These are phyloP conservation scores for Porites lobata DNA, from an alignment of 92 coral and sea anemone genomes.

Conservation along the genomic window DNA sequence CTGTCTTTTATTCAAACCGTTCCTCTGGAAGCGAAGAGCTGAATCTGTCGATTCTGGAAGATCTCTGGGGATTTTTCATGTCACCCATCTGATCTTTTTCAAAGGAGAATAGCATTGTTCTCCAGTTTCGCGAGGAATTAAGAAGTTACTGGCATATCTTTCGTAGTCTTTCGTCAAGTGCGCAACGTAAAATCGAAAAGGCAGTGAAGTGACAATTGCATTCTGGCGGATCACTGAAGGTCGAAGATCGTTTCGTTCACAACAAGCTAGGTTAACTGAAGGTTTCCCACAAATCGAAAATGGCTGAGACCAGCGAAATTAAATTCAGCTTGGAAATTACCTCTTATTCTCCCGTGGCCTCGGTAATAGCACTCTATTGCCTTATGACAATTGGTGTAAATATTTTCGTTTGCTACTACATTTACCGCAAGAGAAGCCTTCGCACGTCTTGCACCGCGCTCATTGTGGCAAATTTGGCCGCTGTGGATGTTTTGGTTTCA, in stretches of 20 bases:
- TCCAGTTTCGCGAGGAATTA: not conserved
- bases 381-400: constrained; percentile 88
- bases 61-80: not conserved
- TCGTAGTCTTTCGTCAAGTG: constrained; percentile 5
- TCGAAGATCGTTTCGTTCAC: not conserved
- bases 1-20: constrained; percentile 3
- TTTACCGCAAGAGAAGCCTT: constrained; percentile 92
- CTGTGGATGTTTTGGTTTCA: constrained; percentile 94
- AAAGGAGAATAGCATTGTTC: not conserved
- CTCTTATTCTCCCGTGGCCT: constrained; percentile 85
- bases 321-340: constrained; percentile 81
- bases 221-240: not conserved
- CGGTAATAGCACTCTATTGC: constrained; percentile 85
- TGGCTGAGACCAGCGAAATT: constrained; percentile 26
- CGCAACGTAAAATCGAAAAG: constrained; percentile 16
- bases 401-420: constrained; percentile 85
- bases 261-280: not conserved
- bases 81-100: not conserved
- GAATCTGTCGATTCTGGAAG: not conserved
- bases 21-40: not conserved
- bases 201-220: not conserved
- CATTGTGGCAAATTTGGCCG: constrained; percentile 96
- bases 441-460: constrained; percentile 95
- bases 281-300: not conserved
- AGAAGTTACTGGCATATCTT: not conserved